These are phyloP conservation scores for Tragulus kanchil DNA, from an alignment of 2,113 vertebrate genomes.

Conservation along the genomic window DNA sequence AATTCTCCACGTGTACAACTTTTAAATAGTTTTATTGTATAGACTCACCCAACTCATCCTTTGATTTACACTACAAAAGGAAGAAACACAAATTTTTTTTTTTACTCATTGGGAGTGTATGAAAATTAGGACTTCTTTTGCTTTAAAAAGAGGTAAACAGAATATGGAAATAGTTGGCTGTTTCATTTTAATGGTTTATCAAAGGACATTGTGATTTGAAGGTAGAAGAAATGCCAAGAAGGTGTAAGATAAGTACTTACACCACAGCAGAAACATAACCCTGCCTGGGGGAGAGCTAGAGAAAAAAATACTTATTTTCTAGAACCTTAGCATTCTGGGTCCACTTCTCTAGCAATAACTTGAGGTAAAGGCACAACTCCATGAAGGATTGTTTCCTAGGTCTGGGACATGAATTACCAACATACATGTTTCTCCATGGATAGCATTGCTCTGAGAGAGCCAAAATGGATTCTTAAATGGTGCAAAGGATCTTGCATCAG, in stretches of 20 bases:
- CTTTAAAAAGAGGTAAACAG: neutral
- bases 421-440: no score
- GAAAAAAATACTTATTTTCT: neutral
- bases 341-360: neutral
- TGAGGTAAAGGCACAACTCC: neutral
- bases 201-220: neutral
- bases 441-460: neutral
- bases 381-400: neutral
- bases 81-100: neutral
- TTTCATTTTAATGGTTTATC: neutral
- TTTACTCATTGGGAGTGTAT: neutral
- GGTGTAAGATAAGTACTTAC: neutral
- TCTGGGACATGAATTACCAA: neutral
- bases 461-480: neutral
- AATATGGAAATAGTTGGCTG: neutral
- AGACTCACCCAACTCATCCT: neutral
- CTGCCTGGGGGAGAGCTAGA: accelerated
- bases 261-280: neutral
- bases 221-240: neutral
- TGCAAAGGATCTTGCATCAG: neutral
- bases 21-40: neutral
- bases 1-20: neutral
- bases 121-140: neutral
- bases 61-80: neutral
- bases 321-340: neutral